Percentiles rank a stretch among this genome's conserved stretches.
These are phyloP conservation scores for Papilio protenor DNA, from an alignment of 2,888 invertebrate species.

Conservation along the genomic window DNA sequence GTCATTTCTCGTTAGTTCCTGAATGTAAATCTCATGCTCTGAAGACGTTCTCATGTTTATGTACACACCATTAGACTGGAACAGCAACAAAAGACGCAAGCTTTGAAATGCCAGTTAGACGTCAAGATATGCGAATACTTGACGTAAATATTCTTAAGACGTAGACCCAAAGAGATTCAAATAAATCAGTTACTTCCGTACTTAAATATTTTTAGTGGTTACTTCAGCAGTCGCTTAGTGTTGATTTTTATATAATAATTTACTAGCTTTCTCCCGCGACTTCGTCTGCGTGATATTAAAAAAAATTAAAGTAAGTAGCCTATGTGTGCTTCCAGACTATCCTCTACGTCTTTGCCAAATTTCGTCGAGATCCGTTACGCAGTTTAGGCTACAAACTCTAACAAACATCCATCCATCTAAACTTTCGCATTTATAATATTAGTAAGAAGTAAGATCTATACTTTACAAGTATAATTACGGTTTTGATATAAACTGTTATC, in stretches of 20 bases:
- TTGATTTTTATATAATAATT: neutral
- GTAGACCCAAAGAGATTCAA: neutral
- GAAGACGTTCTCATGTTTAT: conserved; percentile 36
- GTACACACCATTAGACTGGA: conserved; percentile 41
- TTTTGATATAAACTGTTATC: no score
- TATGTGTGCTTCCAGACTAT: no score
- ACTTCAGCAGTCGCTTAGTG: neutral
- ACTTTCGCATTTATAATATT: no score
- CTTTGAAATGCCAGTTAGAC: conserved; percentile 31
- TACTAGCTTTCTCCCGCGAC: no score
- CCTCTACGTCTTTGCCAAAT: no score
- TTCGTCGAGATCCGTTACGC: no score
- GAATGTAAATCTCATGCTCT: conserved; percentile 35
- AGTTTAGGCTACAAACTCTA: no score
- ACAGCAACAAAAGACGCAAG: conserved; percentile 36
- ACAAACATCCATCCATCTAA: no score
- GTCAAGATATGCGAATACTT: conserved; percentile 20
- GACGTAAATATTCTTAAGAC: conserved; percentile 12
- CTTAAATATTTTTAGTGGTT: neutral
- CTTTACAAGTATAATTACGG: no score
- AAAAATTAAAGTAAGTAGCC: no score
- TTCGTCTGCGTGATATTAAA: no score
- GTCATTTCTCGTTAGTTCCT: conserved; percentile 20
- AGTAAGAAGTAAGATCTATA: no score
- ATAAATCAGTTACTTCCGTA: neutral